Percentiles rank a stretch among this genome's conserved stretches.
These are phyloP conservation scores for Fragum whitleyi DNA, from an alignment of 2,888 invertebrate species.

Conservation along the genomic window DNA sequence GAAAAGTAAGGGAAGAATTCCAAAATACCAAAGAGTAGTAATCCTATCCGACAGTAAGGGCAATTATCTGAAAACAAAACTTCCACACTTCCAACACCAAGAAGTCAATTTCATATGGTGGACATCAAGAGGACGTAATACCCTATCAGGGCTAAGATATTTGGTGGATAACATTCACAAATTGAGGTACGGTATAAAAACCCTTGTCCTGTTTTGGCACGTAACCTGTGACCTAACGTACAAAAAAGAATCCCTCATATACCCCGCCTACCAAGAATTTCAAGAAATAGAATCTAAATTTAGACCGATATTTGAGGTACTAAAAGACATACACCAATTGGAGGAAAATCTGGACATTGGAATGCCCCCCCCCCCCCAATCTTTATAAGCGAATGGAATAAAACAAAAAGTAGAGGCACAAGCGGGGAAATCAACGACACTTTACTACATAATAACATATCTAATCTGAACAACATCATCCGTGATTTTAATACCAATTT, in stretches of 20 bases:
- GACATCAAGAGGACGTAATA: not conserved
- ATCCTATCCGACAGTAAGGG: no score
- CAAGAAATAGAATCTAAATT: not conserved
- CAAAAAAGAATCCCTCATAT: not conserved
- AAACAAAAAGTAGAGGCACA: not conserved
- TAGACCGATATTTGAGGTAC: not conserved
- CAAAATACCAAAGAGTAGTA: not conserved
- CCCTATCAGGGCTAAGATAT: not conserved
- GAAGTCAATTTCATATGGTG: not conserved
- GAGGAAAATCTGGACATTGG: not conserved
- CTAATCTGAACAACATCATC: not conserved
- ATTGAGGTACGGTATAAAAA: not conserved
- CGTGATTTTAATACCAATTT: not conserved
- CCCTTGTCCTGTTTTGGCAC: not conserved
- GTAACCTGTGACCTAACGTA: not conserved
- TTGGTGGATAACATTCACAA: not conserved
- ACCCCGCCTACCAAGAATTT: not conserved
- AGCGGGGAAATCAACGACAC: not conserved
- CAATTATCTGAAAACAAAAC: constrained; percentile 1
- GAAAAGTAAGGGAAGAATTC: not conserved
- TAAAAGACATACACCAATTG: not conserved
- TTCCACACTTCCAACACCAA: not conserved
- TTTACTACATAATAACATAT: not conserved
- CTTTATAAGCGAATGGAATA: not conserved
- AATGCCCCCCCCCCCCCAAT: not conserved